A percentile compares a stretch with the other conserved stretches of the same genome.
These are phyloP conservation scores for Stictocephala bisonia DNA, from an alignment of 2,888 invertebrate species.

Conservation along the genomic window DNA sequence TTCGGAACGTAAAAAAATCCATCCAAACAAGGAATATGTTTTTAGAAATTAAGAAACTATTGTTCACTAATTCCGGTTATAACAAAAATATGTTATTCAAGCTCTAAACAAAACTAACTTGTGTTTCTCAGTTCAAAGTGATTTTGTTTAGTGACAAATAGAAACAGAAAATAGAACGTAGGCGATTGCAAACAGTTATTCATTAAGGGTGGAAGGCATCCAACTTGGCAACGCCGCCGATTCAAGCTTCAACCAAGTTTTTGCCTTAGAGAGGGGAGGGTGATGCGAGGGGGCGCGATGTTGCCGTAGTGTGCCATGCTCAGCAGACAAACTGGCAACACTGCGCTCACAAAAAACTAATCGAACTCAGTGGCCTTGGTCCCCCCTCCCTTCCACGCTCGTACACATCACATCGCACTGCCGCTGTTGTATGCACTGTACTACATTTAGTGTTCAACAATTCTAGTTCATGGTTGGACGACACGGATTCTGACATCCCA, in stretches of 20 bases:
- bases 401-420: too few species aligned
- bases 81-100: too few species aligned
- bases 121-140: background rate
- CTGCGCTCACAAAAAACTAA: slow-evolving; percentile 60
- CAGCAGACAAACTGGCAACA: slow-evolving; percentile 62
- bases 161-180: background rate
- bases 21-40: too few species aligned
- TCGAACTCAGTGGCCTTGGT: slow-evolving; percentile 44
- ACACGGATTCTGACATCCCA: too few species aligned
- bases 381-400: slow-evolving; percentile 54
- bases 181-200: slow-evolving; percentile 29
- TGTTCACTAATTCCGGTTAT: too few species aligned
- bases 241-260: background rate
- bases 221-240: slow-evolving; percentile 36
- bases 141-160: background rate
- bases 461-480: too few species aligned
- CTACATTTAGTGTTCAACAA: too few species aligned
- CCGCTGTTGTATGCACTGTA: too few species aligned
- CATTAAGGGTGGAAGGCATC: slow-evolving; percentile 17
- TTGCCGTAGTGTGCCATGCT: slow-evolving; percentile 55
- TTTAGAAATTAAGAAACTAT: too few species aligned
- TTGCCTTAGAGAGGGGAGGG: slow-evolving; percentile 36
- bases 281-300: slow-evolving; percentile 46
- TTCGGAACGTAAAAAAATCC: too few species aligned
- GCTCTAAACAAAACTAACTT: too few species aligned